Evolutionary conservation across 2,797 vertebrate species (phyloP).

Genomic region (Myripristis jacobus): DNA sequence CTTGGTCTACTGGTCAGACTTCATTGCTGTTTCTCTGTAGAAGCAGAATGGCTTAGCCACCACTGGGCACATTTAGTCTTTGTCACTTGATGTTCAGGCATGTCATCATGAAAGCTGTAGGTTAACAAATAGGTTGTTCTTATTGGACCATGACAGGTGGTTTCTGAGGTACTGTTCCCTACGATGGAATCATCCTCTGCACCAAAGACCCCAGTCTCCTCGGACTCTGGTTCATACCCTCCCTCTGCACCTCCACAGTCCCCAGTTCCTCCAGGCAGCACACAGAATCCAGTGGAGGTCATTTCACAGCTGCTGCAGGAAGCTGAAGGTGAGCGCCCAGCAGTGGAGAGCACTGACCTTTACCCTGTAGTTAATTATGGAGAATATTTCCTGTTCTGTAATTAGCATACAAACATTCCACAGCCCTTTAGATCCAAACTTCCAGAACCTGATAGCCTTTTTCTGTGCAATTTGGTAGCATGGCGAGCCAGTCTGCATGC

Average conservation of each 20-base stretch:
- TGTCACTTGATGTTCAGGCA: background rate
- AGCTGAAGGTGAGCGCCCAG: slow-evolving; percentile 80
- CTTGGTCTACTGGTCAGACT: no score
- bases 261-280: slow-evolving; percentile 31
- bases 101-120: background rate
- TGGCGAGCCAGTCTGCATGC: no score
- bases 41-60: background rate
- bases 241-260: slow-evolving; percentile 52
- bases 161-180: slow-evolving; percentile 84
- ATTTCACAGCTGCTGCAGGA: slow-evolving; percentile 84
- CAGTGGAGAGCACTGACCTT: slow-evolving; percentile 31
- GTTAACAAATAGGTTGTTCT: slow-evolving; percentile 16
- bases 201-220: slow-evolving; percentile 26
- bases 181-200: slow-evolving; percentile 52
- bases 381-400: slow-evolving; percentile 17
- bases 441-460: slow-evolving; percentile 1
- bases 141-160: slow-evolving; percentile 71
- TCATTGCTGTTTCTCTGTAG: no score
- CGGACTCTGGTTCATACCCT: slow-evolving; percentile 16
- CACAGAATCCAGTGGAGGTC: slow-evolving; percentile 73
- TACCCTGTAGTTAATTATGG: slow-evolving; percentile 34
- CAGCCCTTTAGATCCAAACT: slow-evolving; percentile 1
- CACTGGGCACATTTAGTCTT: background rate
- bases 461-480: background rate
- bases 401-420: slow-evolving; percentile 33